Evolutionary conservation across 2,797 vertebrate species (phyloP), one percentile per base, ranked within the genome.

Genomic region (Gadopsis marmoratus): DNA sequence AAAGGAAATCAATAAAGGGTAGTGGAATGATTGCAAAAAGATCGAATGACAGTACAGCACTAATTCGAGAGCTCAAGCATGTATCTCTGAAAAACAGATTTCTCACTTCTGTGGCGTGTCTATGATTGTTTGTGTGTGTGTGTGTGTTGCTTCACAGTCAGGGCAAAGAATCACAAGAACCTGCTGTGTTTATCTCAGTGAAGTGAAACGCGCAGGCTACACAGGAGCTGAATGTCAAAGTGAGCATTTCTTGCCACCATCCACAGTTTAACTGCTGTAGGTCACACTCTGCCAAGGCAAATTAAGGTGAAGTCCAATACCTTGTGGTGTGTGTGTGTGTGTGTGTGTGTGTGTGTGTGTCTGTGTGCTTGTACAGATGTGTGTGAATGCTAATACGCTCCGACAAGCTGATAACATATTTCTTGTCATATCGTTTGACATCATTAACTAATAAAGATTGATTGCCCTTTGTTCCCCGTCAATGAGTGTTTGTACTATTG

Each of bases 361-460:
- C 45, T 51, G 68, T 14, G 55, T 63, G 64, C 48, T 17, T 26
- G 62, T 73, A 74, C 59, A 50, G 19, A 66, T 56, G 43, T 82
- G 88, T 82, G 74, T 82, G 66, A 82, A 53, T 62, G 58, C 78
- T 89, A 86, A 91, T 75, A 29, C 2, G 14, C 76, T 79, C 72
- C n/a, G 87, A 92, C 85, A 89, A 89, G 84, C 80, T 89, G 83
- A 82, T 87, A 89, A 90, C 76, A 91, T 84, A 88, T 88, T 91
- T 89, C 82, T 71, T 87, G 76, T 90, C 88, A 86, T 83, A 81
- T 72, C 26, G 45, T 87, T 92, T 89, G 79, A 88, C 84, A 91
- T 88, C 79, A 89, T 91, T 89, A 89, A 86, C 83, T 90, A 91
- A 89, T 89, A 87, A 88, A 91, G 83, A 91, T 86, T 86, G 87